Base-by-base conservation (phyloP, 2,797 vertebrate species). In the Fringilla coelebs region DNA sequence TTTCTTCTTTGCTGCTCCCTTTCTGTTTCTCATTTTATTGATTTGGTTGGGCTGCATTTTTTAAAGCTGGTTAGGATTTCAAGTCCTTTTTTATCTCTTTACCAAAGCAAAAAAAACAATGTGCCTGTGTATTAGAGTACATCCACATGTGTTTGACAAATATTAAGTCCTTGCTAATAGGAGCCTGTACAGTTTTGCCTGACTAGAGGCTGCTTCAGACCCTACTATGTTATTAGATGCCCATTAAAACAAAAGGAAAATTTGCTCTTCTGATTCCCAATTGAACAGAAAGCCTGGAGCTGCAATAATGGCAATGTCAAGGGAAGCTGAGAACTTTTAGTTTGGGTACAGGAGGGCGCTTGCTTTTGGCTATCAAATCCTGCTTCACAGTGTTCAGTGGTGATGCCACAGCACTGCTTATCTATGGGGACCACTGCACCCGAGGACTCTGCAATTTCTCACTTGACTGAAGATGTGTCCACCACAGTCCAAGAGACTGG, bases 191-290 rank as follows among this genome's bases (percentile, higher is more conserved):
- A 55, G 17, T 32, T 91, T 49, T 71, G 36, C 29, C 41, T 57
- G 63, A 89, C 16, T 31, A 87, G 66, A 83, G 31, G 41, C 32
- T 88, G 34, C 45, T 83, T 80, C 52, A 71, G 38, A 32, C 40
- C 52, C 15, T 60, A n/a, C 6, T 43, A 0, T 20, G 3, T 28
- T 80, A 48, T 26, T n/a, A 67, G 24, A 29, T 1, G 1, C 1
- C 28, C 68, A 11, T 32, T 36, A 76, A 40, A 22, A 6, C 9
- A 34, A 73, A 81, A 63, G 26, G 9, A 24, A 29, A 70, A 66
- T 48, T 67, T 54, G 1, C 6, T 22, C 13, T 85, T 88, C 51
- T 58, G 25, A 36, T 34, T 73, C 28, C 11, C 17, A 72, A 58
- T 76, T 36, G 38, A 74, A 40, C 7, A 32, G 41, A 71, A 84